Evolutionary conservation across 2,888 invertebrate genomes (phyloP).

Genomic region (Hydraecia micacea): DNA sequence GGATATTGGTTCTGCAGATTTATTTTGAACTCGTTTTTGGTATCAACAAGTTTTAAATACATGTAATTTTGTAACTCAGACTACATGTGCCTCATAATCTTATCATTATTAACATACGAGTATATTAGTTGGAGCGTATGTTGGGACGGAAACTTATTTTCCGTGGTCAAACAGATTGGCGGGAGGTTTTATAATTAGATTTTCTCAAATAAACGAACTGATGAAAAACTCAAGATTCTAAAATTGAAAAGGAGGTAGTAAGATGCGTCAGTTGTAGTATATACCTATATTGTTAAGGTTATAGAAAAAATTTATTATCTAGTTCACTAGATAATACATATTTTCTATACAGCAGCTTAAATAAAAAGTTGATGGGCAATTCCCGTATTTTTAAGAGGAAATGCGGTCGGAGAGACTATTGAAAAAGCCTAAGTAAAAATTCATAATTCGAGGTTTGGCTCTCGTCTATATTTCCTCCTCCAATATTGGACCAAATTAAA

Average conservation of each 20-base stretch:
- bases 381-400: not conserved
- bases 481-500: no score
- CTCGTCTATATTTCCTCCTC: no score
- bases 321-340: no score
- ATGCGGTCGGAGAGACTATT: no score
- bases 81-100: not conserved
- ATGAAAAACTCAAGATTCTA: not conserved
- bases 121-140: not conserved
- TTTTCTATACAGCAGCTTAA: no score
- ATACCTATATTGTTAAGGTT: not conserved
- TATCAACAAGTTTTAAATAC: slow-evolving; percentile 4
- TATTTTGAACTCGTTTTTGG: not conserved
- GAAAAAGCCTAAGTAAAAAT: no score
- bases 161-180: not conserved
- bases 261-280: not conserved
- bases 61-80: not conserved
- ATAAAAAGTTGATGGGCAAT: not conserved
- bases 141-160: not conserved
- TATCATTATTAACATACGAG: not conserved
- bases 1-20: slow-evolving; percentile 27
- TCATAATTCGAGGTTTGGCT: no score
- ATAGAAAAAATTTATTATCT: not conserved
- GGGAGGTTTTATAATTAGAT: not conserved
- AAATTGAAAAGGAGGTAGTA: not conserved
- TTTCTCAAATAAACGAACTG: not conserved